Conservation (phyloP, 2,888 invertebrate genomes). For the Lasius fuliginosus region DNA sequence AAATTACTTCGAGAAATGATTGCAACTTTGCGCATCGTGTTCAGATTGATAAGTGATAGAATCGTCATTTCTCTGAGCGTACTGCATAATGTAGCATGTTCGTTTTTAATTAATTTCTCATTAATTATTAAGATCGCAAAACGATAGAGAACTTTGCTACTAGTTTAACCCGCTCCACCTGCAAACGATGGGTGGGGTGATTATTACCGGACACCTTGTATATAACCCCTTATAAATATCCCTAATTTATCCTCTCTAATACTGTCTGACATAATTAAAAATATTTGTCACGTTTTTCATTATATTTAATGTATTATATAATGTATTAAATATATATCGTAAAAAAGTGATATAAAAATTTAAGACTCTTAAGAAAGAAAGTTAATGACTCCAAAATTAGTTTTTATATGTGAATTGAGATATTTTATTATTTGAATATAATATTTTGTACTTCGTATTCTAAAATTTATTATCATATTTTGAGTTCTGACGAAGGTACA, state of each 20-base stretch:
- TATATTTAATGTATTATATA: background rate
- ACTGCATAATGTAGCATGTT: too few relatives aligned
- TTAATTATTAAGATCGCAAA: too few relatives aligned
- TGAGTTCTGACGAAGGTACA: background rate
- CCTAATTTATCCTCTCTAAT: background rate
- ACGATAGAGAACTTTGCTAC: too few relatives aligned
- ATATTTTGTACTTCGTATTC: background rate
- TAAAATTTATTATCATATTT: background rate
- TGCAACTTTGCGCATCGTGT: too few relatives aligned
- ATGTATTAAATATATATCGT: background rate
- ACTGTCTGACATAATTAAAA: background rate
- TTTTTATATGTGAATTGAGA: background rate
- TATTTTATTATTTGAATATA: background rate
- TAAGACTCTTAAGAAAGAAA: background rate
- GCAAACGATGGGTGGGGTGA: too few relatives aligned
- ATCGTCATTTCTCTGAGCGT: too few relatives aligned
- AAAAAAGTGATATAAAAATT: background rate
- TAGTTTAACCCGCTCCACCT: too few relatives aligned
- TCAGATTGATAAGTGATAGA: too few relatives aligned
- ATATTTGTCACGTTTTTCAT: background rate
- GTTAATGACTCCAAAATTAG: background rate
- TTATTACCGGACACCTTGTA: too few relatives aligned
- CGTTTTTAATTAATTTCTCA: too few relatives aligned
- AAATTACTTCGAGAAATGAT: too few relatives aligned
- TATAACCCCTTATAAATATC: too few relatives aligned